These are phyloP conservation scores for Streptopelia turtur DNA, from an alignment of 2,797 vertebrate genomes.

Conservation along the genomic window DNA sequence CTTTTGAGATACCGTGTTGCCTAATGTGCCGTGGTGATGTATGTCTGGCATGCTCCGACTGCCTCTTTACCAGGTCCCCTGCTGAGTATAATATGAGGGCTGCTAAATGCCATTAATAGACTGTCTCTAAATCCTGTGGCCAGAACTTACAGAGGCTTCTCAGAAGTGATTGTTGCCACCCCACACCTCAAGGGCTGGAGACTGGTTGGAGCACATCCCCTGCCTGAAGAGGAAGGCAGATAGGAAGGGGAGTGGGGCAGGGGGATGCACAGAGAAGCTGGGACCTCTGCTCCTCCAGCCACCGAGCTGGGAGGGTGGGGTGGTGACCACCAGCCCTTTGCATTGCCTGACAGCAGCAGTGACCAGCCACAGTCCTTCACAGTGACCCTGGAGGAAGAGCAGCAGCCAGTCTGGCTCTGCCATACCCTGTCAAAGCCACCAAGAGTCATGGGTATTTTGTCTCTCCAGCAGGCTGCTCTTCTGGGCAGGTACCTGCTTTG, in stretches of 20 bases:
- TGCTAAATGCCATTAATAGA: neutral
- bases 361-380: neutral
- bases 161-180: neutral
- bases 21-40: accelerated
- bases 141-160: neutral
- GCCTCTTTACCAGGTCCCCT: neutral
- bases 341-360: neutral
- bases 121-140: neutral
- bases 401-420: neutral
- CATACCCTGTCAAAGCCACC: neutral
- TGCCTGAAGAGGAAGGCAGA: neutral
- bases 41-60: neutral
- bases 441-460: neutral
- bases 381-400: neutral
- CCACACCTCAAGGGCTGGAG: neutral
- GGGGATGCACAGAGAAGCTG: neutral
- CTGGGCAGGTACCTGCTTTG: neutral
- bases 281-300: neutral
- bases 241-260: neutral
- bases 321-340: neutral
- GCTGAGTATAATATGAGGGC: neutral
- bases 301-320: neutral
- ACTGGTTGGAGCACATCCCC: neutral
- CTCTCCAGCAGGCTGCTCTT: neutral
- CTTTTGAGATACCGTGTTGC: neutral